Percentiles rank a stretch among this genome's conserved stretches.
phyloP scores from a whole-genome alignment of 2,888 invertebrate genomes.

The Ophioninae sp. region DNA sequence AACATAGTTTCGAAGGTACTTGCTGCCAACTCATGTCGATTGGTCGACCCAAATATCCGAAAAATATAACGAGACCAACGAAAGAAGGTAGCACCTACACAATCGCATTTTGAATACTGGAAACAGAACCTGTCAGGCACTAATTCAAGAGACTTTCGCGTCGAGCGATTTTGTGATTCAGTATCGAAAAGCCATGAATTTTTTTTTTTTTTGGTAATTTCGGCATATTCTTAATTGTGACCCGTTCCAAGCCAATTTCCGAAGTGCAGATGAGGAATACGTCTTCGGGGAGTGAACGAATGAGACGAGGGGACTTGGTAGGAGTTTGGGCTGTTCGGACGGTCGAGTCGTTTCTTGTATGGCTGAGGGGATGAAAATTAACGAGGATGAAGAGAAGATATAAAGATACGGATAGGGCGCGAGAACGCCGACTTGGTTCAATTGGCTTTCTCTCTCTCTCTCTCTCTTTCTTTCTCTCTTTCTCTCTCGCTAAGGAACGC shows the following conservation, averaged over 20 bases:
- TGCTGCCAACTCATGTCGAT: no score
- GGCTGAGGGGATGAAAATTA: slow-evolving; percentile 31
- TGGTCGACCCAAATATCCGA: no score
- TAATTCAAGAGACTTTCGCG: background rate
- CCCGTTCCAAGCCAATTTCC: slow-evolving; percentile 9
- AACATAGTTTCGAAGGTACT: no score
- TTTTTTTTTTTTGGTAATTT: background rate
- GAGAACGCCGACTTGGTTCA: slow-evolving; percentile 36
- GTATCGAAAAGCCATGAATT: background rate
- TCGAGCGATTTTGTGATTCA: background rate
- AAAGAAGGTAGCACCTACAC: background rate
- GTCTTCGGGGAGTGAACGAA: slow-evolving; percentile 1
- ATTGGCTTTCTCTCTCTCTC: slow-evolving; percentile 35
- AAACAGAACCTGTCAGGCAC: background rate
- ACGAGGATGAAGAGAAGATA: slow-evolving; percentile 25
- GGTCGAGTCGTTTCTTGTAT: slow-evolving; percentile 27
- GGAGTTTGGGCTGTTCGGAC: slow-evolving; percentile 2
- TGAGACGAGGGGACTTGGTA: slow-evolving; percentile 7
- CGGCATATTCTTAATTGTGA: slow-evolving; percentile 32
- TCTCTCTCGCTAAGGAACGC: slow-evolving; percentile 40
- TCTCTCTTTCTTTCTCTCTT: slow-evolving; percentile 25
- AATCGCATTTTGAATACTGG: background rate
- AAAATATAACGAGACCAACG: background rate
- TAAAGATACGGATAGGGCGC: slow-evolving; percentile 29
- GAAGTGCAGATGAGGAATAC: slow-evolving; percentile 3